phyloP scores from a whole-genome alignment of 2,888 invertebrate genomes.

The Lasioglossum calceatum region DNA sequence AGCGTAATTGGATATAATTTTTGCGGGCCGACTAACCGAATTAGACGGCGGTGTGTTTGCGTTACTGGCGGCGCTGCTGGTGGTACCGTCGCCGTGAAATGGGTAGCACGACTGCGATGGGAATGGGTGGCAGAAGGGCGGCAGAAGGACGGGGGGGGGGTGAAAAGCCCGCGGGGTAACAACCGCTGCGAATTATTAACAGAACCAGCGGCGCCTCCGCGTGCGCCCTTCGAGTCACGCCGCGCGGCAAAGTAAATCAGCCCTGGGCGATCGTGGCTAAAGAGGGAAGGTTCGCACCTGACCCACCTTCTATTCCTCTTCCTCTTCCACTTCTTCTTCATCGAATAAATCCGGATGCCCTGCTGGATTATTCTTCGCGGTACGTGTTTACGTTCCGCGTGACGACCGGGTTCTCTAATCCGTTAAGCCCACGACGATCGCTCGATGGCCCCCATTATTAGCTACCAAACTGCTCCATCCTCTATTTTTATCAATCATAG shows the following conservation, averaged over 20 bases:
- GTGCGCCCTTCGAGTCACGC: slow-evolving; percentile 67
- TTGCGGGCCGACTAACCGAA: slow-evolving; percentile 78
- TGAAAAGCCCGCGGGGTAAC: slow-evolving; percentile 72
- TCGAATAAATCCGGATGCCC: slow-evolving; percentile 56
- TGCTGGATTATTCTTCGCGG: slow-evolving; percentile 51
- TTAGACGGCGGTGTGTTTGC: slow-evolving; percentile 77
- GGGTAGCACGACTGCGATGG: slow-evolving; percentile 51
- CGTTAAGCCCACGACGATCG: neutral
- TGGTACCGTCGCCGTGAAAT: slow-evolving; percentile 55
- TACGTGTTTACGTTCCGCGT: slow-evolving; percentile 28
- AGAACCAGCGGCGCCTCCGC: slow-evolving; percentile 66
- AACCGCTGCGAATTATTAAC: slow-evolving; percentile 75
- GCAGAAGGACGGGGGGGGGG: slow-evolving; percentile 48
- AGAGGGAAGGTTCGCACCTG: slow-evolving; percentile 43
- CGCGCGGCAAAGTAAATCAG: slow-evolving; percentile 70
- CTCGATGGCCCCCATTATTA: neutral
- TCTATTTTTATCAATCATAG: neutral
- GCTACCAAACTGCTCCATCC: neutral
- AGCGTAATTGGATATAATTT: slow-evolving; percentile 81
- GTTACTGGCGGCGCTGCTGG: slow-evolving; percentile 67
- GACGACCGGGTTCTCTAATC: slow-evolving; percentile 8
- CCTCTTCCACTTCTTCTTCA: slow-evolving; percentile 9
- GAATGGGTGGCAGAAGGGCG: slow-evolving; percentile 34
- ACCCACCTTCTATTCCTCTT: neutral
- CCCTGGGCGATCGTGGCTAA: slow-evolving; percentile 64